phyloP scores from a whole-genome alignment of 2,888 invertebrate genomes.

The Apocheima hispidaria region DNA sequence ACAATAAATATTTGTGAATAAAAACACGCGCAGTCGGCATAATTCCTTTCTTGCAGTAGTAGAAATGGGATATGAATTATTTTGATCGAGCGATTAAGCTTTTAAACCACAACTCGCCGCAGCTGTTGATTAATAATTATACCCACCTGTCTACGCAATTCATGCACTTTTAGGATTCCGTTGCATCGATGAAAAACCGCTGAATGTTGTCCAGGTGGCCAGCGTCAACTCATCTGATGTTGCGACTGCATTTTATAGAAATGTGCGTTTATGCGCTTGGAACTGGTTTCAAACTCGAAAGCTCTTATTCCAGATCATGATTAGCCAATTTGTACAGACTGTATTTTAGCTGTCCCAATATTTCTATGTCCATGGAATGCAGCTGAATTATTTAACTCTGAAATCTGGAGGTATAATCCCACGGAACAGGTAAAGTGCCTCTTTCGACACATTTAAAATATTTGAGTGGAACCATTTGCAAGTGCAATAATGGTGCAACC shows the following conservation, averaged over 20 bases:
- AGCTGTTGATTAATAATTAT: conserved; percentile 75
- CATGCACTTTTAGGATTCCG: conserved; percentile 54
- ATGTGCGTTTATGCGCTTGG: neutral
- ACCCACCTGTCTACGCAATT: conserved; percentile 70
- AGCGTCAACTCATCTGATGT: neutral
- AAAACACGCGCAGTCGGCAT: conserved; percentile 45
- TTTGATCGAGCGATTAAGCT: conserved; percentile 63
- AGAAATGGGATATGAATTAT: conserved; percentile 53
- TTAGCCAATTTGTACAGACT: conserved; percentile 29
- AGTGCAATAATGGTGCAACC: conserved; percentile 36
- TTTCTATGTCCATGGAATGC: conserved; percentile 42
- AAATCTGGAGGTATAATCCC: conserved; percentile 44
- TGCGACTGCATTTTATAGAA: neutral
- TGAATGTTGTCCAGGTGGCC: conserved; percentile 14
- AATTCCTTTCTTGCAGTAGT: conserved; percentile 41
- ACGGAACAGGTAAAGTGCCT: conserved; percentile 43
- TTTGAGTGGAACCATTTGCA: conserved; percentile 42
- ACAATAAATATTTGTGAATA: conserved; percentile 48
- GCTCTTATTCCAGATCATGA: conserved; percentile 17
- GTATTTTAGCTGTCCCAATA: conserved; percentile 38
- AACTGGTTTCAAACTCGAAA: conserved; percentile 17
- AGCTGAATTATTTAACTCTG: conserved; percentile 42
- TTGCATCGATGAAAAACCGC: conserved; percentile 26
- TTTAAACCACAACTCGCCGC: conserved; percentile 64
- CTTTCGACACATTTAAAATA: conserved; percentile 43